Conservation (phyloP, 2,888 invertebrate genomes). For the Pterobdella sp. region DNA sequence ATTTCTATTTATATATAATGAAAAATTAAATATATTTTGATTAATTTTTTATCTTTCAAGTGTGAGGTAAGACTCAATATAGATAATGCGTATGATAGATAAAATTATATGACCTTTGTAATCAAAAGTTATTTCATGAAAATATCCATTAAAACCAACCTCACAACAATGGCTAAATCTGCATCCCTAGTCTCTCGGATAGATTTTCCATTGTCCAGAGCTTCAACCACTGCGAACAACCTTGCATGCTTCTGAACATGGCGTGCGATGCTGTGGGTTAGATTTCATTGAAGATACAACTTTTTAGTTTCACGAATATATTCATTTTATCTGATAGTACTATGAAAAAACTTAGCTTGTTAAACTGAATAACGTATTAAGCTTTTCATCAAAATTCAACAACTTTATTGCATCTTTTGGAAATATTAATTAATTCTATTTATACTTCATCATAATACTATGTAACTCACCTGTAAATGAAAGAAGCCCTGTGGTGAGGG, state of each 20-base stretch:
- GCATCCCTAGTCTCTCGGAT: slow-evolving; percentile 52
- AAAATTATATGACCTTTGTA: no score
- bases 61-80: neutral
- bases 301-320: no score
- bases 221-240: slow-evolving; percentile 54
- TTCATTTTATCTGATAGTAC: neutral
- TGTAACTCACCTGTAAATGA: slow-evolving; percentile 47
- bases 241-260: slow-evolving; percentile 54
- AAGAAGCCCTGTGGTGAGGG: slow-evolving; percentile 46
- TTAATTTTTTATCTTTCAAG: neutral
- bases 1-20: neutral
- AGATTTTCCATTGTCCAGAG: slow-evolving; percentile 52
- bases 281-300: no score
- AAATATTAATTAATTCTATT: no score
- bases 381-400: no score
- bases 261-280: slow-evolving; percentile 51
- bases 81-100: no score
- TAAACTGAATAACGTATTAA: neutral
- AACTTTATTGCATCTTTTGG: no score
- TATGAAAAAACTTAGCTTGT: neutral
- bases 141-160: slow-evolving; percentile 38
- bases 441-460: no score
- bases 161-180: slow-evolving; percentile 51
- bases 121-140: no score
- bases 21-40: neutral